Conservation (phyloP, 2,797 vertebrate species). For the Onychomys leucogaster region DNA sequence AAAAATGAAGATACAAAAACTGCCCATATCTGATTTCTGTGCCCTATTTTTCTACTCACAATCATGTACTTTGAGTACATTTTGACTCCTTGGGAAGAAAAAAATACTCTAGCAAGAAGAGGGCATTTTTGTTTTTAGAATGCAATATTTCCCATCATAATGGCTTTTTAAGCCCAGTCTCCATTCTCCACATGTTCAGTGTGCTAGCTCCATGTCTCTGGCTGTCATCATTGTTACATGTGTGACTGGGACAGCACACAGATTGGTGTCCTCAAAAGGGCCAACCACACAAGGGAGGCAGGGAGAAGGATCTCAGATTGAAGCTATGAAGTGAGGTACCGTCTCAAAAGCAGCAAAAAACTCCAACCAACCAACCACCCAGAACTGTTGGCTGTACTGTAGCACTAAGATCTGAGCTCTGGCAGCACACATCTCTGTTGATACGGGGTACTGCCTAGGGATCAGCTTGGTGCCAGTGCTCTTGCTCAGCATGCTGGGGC, state of each 20-base stretch:
- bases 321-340: neutral
- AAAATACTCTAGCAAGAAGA: neutral
- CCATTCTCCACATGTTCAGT: neutral
- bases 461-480: no score
- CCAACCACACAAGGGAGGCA: neutral
- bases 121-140: neutral
- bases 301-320: neutral
- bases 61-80: neutral
- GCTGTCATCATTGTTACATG: neutral
- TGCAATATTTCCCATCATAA: neutral
- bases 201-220: neutral
- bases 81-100: neutral
- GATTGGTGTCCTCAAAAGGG: neutral
- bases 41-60: neutral
- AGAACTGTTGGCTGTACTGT: no score
- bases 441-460: neutral
- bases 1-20: neutral
- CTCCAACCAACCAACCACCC: neutral
- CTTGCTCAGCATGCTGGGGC: no score
- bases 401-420: no score
- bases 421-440: neutral
- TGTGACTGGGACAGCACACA: neutral
- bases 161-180: neutral
- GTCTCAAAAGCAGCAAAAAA: neutral
- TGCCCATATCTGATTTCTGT: neutral